Percentiles rank a stretch among this genome's conserved stretches.
These are phyloP conservation scores for Aricia artaxerxes DNA, from an alignment of 2,888 invertebrate genomes.

Conservation along the genomic window DNA sequence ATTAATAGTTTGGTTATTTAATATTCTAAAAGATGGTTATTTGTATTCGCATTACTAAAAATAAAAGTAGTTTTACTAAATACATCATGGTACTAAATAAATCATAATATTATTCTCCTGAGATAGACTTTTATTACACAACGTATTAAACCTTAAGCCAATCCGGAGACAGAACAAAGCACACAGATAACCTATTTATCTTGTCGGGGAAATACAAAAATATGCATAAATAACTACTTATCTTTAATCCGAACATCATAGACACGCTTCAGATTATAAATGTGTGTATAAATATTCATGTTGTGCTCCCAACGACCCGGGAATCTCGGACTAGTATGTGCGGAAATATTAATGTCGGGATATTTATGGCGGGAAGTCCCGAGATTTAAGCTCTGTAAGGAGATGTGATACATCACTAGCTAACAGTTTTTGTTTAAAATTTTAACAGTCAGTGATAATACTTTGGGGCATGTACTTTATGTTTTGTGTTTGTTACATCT, in stretches of 20 bases:
- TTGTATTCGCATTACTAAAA: too few species aligned
- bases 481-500: too few species aligned
- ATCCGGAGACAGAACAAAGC: background rate
- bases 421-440: background rate
- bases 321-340: slow-evolving; percentile 18
- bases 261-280: slow-evolving; percentile 26
- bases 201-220: slow-evolving; percentile 12
- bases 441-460: background rate
- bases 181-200: background rate
- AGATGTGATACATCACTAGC: background rate
- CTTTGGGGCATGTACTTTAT: too few species aligned
- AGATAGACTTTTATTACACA: too few species aligned
- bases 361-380: slow-evolving; percentile 28
- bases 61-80: too few species aligned
- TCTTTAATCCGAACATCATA: slow-evolving; percentile 23
- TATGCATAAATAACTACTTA: slow-evolving; percentile 11
- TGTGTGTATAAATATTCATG: slow-evolving; percentile 27
- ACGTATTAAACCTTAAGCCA: background rate
- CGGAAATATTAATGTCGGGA: slow-evolving; percentile 27
- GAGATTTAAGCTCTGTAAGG: background rate
- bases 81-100: too few species aligned
- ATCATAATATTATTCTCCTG: too few species aligned
- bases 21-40: too few species aligned
- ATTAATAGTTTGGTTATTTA: too few species aligned
- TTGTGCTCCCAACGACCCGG: slow-evolving; percentile 1